Base-by-base conservation (phyloP, 2,113 vertebrate genomes). In the Delphinapterus leucas region DNA sequence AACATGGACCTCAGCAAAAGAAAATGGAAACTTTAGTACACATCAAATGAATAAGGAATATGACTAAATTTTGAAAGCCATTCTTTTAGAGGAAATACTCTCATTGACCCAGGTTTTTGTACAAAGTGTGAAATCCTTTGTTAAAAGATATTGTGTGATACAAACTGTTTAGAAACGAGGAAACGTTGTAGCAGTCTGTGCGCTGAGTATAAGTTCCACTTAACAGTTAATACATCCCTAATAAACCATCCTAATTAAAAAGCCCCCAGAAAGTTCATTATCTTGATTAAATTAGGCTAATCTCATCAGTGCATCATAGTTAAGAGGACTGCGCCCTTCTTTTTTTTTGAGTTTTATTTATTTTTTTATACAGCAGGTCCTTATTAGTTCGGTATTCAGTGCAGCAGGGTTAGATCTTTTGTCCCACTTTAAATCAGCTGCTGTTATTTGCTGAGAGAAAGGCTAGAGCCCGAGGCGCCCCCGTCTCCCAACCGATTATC, bases 171-270 rank as follows among this genome's bases (percentile, higher is more conserved):
- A 25, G 3, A 58, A 63, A 91, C 12, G 55, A 61, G 60, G 23
- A 73, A 85, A 94, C 17, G 26, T 38, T 74, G 15, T n/a, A 65
- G n/a, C 28, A 14, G 15, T 90, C 79, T 84, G 53, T 60, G 9
- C 80, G 18, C 33, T 67, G 28, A 36, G 11, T 73, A 0, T 81
- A 58, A 85, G 53, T 2, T 81, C 63, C 26, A 8, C 86, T 85
- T 93, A 87, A 77, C 60, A 83, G 14, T 17, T 65, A 55, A 67
- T 85, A 21, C 17, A 47, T 83, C 65, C 26, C 31, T 33, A 93
- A 0, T 92, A 83, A 93, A 25, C 36, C 36, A 83, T 74, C 38
- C 76, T 90, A 55, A 82, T 96, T 88, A 79, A 94, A 94, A 90
- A 92, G 41, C 5, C 61, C 21, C 38, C 47, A 47, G 53, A 93